A percentile compares a stretch with the other conserved stretches of the same genome.
phyloP scores from a whole-genome alignment of 2,888 invertebrate species.

The Penaeus monodon region DNA sequence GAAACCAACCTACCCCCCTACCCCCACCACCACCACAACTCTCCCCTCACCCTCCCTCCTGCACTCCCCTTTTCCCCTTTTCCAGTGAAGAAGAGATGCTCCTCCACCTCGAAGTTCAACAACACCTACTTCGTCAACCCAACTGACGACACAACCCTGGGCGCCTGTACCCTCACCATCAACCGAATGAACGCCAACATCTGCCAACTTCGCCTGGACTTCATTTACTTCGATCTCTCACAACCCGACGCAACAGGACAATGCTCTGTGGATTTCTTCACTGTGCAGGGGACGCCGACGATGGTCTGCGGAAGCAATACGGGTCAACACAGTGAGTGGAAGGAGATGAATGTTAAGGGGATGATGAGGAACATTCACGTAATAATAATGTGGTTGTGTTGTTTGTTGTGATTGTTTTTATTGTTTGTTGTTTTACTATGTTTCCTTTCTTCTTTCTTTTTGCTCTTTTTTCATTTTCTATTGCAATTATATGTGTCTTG shows the following conservation, averaged over 20 bases:
- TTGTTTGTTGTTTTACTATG: no score
- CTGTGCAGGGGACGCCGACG: constrained; percentile 13
- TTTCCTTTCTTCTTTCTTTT: no score
- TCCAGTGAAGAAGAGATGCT: constrained; percentile 81
- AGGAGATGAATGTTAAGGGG: background rate
- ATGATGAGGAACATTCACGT: background rate
- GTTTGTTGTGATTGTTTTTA: no score
- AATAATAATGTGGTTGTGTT: background rate
- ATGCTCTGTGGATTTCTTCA: constrained; percentile 34
- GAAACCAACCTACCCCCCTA: no score
- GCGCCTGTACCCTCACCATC: constrained; percentile 45
- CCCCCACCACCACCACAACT: no score
- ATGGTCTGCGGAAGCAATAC: constrained; percentile 41
- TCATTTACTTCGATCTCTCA: constrained; percentile 8
- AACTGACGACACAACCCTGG: constrained; percentile 68
- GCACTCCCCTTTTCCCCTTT: background rate
- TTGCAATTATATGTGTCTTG: no score
- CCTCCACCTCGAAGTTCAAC: constrained; percentile 78
- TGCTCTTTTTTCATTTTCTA: no score
- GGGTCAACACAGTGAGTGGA: constrained; percentile 58
- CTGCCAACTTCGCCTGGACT: constrained; percentile 55
- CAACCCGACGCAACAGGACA: constrained; percentile 38
- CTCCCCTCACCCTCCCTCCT: no score
- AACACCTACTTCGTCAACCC: constrained; percentile 88
- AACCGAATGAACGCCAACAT: constrained; percentile 40